Evolutionary conservation across 2,797 vertebrate species (phyloP), one percentile per base, ranked within the genome.

Genomic region (Rhinella marina): DNA sequence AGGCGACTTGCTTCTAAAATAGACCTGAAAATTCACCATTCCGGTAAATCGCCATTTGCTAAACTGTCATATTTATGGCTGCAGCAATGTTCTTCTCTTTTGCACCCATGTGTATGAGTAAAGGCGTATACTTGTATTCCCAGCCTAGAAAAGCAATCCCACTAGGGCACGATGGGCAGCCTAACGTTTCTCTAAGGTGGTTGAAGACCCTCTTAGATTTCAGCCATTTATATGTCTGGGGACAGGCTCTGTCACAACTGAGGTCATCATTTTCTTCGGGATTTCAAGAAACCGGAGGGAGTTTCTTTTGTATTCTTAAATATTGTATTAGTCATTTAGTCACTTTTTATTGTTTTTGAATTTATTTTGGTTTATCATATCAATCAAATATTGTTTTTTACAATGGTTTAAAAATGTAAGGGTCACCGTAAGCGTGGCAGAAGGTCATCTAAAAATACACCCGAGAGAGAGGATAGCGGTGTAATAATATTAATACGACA

Each of bases 401-500:
- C 21, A 7, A 14, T 21, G 11, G 21, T 59, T 14, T 59, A 27
- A 64, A 81, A 85, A 48, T 50, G 32, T 75, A 25, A 62, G 32
- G 23, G 41, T 50, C 10, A 25, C 13, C 32, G 27, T 25, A 14
- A 72, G 25, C 21, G 64, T 17, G 32, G n/a, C 73, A 52, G 73
- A 78, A 76, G 59, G 84, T 85, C 73, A 85, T 61, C 57, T 64
- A 52, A 50, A 52, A 50, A 16, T 64, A 50, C 41, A 23, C 57
- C 57, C 10, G 32, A 61, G 6, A 54, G 73, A 50, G 72, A 52
- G 16, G 23, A 59, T 75, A 76, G 84, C 32, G 2, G 59, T 77
- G 66, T 78, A 77, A 85, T 85, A 76, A 64, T 76, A 77, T 79
- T 80, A 86, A 87, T 81, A 59, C 59, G 52, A 81, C 86, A 87